phyloP scores from a whole-genome alignment of 2,113 vertebrate species.

The Amblyopsis rosae region DNA sequence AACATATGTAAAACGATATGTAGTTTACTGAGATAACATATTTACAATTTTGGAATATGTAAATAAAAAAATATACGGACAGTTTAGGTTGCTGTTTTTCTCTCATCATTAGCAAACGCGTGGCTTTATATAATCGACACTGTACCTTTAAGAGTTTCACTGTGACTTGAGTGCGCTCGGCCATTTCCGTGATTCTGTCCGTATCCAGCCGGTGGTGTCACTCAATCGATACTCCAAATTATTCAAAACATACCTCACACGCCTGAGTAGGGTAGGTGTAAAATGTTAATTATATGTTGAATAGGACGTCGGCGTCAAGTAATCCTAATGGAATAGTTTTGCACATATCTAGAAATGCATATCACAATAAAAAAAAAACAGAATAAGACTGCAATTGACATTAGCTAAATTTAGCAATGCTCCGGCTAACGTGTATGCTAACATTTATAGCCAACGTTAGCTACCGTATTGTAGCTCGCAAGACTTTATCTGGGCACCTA shows the following conservation, averaged over 20 bases:
- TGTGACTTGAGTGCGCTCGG: conserved; percentile 44
- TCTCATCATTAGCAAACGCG: background rate
- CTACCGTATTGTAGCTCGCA: background rate
- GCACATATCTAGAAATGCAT: background rate
- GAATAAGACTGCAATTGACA: conserved; percentile 22
- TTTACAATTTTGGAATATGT: background rate
- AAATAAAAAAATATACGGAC: background rate
- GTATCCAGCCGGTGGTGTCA: conserved; percentile 73
- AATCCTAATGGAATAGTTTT: rapidly evolving
- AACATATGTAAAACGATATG: too few species aligned
- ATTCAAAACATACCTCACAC: conserved; percentile 39
- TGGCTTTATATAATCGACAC: conserved; percentile 1
- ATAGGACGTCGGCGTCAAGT: background rate
- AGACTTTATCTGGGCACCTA: conserved; percentile 20
- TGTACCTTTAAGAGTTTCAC: conserved; percentile 69
- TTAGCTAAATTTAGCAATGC: conserved; percentile 61
- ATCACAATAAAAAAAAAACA: background rate
- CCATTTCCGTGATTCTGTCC: conserved; percentile 75
- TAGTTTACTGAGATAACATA: background rate
- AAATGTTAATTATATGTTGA: background rate
- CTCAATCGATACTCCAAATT: conserved; percentile 64
- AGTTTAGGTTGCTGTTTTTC: background rate
- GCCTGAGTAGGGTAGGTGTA: conserved; percentile 68
- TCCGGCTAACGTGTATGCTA: conserved; percentile 39
- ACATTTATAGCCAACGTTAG: conserved; percentile 22